Base-by-base conservation (phyloP, 1,140 invertebrate species). In the Drosophila rhopaloa region DNA sequence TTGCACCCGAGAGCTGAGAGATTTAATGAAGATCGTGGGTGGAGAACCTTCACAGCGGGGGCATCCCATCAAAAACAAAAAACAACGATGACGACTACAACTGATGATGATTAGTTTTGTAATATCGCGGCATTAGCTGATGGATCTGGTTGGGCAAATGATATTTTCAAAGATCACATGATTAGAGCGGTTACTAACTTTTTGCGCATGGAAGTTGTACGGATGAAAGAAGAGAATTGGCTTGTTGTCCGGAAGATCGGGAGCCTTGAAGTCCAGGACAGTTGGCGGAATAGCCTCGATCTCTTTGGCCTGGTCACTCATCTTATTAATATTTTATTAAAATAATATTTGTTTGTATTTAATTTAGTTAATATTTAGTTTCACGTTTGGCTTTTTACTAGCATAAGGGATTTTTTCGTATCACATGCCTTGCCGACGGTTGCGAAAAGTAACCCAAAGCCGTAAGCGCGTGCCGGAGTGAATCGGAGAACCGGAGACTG, bases 141-240 rank as follows among this genome's bases (percentile, higher is more conserved):
- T 54, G 32, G 43, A 50, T 54, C 48, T 41, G 65, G 40, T 51
- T 50, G 14, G 47, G 58, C 14, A 62, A 58, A 32, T 62, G 37
- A 38, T 65, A 43, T 51, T 41, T 29, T 56, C 58, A 27, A 19
- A 77, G 67, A 77, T 88, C 76, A 81, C 79, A 83, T 84, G 77
- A 92, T 62, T 86, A 73, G 58, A 11, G 63, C 11, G 48, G 8
- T 16, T 40, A 88, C 90, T 79, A 94, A 96, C 96, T 95, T 96
- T 96, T 94, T 96, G 95, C 7, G 95, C 95, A 90, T 96, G 96
- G 91, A 95, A 96, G 68, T 95, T 96, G 83, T 95, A 95, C 41
- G 94, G 94, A 92, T 95, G 94, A 77, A 95, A 95, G 90, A 96
- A 96, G 24, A 96, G 91, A 57, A 95, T 90, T 55, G 95, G 91